Evolutionary conservation across 2,797 vertebrate species (phyloP), one percentile per base, ranked within the genome.

Genomic region (Chelmon rostratus): DNA sequence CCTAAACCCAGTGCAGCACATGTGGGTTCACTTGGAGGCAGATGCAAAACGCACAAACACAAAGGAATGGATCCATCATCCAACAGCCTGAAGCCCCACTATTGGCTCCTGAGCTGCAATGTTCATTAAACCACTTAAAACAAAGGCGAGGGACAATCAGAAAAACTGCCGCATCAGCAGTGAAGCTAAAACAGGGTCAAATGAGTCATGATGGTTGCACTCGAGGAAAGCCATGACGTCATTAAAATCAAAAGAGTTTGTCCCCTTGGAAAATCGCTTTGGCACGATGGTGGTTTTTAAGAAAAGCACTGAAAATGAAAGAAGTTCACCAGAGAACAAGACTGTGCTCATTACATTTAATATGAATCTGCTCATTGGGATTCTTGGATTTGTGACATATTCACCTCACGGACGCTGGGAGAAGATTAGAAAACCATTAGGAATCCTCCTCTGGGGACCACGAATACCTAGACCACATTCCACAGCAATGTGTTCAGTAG

Each of bases 381-480:
- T n/a, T n/a, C n/a, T n/a, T n/a, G n/a, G n/a, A n/a, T 31, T 31
- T 31, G 4, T 59, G 33, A 62, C 5, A 46, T 1, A 82, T 31
- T 25, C 50, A 25, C 21, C 16, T 58, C 16, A 23, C 19, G 18
- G 33, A 66, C 38, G 21, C 47, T 5, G 15, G 65, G 44, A 9
- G 63, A 65, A 37, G 42, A 50, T 72, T 52, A 35, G 58, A 44
- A 49, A 57, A 58, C 57, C 18, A 18, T 19, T 9, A 50, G 19
- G 38, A 42, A 54, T 71, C 40, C 18, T 68, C 28, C n/a, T 53
- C 40, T 13, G 21, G 38, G 49, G 23, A 52, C 31, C 62, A 46
- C 16, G 38, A 80, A 69, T 37, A 74, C 35, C 44, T 40, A 12
- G 3, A 73, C 11, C 37, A 58, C 61, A 75, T 68, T 81, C 72